Conservation (phyloP, 2,797 vertebrate genomes). For the Scomberomorus guttatus region DNA sequence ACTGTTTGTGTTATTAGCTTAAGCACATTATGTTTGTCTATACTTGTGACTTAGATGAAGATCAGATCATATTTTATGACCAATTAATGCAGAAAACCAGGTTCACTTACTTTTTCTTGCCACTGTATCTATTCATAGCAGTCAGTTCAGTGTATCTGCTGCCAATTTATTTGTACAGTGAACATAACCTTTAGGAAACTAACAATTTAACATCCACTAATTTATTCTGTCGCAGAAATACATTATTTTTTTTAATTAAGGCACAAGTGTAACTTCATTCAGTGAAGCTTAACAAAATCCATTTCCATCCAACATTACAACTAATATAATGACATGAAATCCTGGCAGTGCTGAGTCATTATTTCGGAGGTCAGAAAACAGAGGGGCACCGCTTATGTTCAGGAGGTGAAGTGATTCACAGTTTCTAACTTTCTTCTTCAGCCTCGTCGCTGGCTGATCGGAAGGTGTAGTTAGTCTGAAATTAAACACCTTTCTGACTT, state of each 20-base stretch:
- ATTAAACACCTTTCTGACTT: conserved; percentile 13
- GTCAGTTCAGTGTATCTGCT: not conserved
- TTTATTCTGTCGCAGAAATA: conserved; percentile 15
- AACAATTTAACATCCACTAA: conserved; percentile 8
- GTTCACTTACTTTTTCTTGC: no score
- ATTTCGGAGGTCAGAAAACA: conserved; percentile 3
- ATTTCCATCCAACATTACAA: conserved; percentile 23
- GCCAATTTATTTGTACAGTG: not conserved
- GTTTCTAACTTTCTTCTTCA: not conserved
- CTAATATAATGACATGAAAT: conserved; percentile 27
- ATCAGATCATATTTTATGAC: no score
- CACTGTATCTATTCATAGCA: not conserved
- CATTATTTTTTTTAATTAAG: conserved; percentile 28
- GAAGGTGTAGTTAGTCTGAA: not conserved
- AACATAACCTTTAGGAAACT: not conserved
- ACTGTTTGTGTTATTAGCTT: no score
- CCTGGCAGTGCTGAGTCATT: conserved; percentile 35
- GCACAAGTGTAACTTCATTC: conserved; percentile 20
- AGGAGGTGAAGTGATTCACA: conserved; percentile 20
- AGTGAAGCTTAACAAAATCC: conserved; percentile 41
- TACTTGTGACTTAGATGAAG: no score
- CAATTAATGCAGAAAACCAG: no score
- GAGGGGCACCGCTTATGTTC: not conserved
- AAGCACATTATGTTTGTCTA: no score
- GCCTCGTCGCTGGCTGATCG: not conserved